Percentiles rank a stretch among this genome's conserved stretches.
phyloP scores from a whole-genome alignment of 2,888 invertebrate species.

The Oligia strigilis region DNA sequence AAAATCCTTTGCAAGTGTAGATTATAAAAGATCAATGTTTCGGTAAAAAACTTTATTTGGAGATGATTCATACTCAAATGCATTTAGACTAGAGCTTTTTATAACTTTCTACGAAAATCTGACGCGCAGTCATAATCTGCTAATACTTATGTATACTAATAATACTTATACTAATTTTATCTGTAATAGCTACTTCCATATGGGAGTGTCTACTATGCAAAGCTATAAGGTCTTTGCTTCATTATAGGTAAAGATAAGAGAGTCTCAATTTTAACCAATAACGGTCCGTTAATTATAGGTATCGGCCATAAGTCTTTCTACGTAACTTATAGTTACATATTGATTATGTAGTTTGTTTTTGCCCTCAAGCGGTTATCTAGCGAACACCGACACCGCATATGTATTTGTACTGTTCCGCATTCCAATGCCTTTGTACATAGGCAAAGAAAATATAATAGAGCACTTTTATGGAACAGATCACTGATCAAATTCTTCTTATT shows the following conservation, averaged over 20 bases:
- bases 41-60: neutral
- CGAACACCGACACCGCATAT: constrained; percentile 26
- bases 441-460: constrained; percentile 11
- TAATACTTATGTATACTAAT: too few species aligned
- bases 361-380: constrained; percentile 29
- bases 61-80: neutral
- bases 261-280: neutral
- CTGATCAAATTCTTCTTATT: constrained; percentile 25
- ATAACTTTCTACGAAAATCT: too few species aligned
- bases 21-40: neutral
- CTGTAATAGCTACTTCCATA: neutral
- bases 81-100: neutral
- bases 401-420: constrained; percentile 40
- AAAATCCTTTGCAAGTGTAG: neutral
- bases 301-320: neutral
- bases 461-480: constrained; percentile 1
- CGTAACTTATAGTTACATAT: neutral
- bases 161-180: neutral
- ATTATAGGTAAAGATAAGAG: neutral
- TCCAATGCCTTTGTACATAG: constrained; percentile 28
- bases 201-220: neutral
- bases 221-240: neutral
- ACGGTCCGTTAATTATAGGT: neutral
- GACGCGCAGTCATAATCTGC: neutral
- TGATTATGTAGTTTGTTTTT: constrained; percentile 22